Evolutionary conservation across 2,797 vertebrate species (phyloP), one percentile per base, ranked within the genome.

Genomic region (Spinus pinus): DNA sequence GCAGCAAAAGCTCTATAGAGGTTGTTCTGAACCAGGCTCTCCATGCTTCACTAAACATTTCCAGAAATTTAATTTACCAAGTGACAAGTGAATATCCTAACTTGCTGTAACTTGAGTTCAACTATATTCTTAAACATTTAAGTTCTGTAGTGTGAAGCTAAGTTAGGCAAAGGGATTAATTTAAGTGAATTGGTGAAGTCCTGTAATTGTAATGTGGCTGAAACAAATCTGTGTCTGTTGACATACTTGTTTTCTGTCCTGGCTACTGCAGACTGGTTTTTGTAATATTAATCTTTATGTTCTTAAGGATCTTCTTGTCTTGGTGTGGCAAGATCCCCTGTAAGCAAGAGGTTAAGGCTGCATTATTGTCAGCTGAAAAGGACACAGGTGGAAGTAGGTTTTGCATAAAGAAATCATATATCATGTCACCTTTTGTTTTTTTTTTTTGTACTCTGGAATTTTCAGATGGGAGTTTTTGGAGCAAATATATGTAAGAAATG

Each of bases 391-490:
- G 33, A 73, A 61, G 24, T 44, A 57, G 25, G 4, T 42, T 83
- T 88, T 79, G 7, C 14, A 19, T 42, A 42, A 53, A 8, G 15
- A 49, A 73, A 56, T 56, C 0, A 0, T 61, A 3, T 35, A 35
- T 77, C 4, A 6, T 74, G 46, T 31, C 7, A 6, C 7, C 2
- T 15, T 56, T 56, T 56, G 23, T 10, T 21, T 31, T 13, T 44
- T 62, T 61, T 57, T 57, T 35, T 39, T 12, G 23, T 2, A 16
- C 9, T 6, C 14, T 35, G 9, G 6, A 50, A 28, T 62, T 14
- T 71, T 88, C 57, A 50, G 4, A 49, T 70, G 7, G 28, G 8
- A 67, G 22, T 19, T 35, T 85, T 31, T 58, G 9, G 37, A 51
- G 13, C 42, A 84, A 60, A 50, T 60, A 22, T 50, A n/a, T 46